Conservation (phyloP, 2,888 invertebrate species). For the Pachydiplax longipennis region DNA sequence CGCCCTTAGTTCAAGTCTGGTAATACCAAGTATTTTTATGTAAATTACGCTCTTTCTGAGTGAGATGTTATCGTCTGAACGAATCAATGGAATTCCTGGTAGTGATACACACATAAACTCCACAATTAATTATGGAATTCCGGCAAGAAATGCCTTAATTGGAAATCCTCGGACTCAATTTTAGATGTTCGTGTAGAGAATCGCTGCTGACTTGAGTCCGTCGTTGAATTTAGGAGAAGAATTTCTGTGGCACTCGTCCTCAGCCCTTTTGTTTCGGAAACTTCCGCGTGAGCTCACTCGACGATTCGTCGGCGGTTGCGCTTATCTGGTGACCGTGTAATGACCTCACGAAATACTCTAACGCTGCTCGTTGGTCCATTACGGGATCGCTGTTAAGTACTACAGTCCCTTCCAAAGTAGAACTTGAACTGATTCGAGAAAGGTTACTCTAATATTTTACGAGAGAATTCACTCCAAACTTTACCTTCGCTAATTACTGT, state of each 20-base stretch:
- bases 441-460: neutral
- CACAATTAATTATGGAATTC: too few relatives aligned
- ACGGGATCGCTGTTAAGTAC: neutral
- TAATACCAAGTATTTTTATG: too few relatives aligned
- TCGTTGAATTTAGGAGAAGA: neutral
- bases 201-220: neutral
- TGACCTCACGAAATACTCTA: neutral
- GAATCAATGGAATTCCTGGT: too few relatives aligned
- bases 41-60: too few relatives aligned
- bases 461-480: neutral
- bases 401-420: too few relatives aligned
- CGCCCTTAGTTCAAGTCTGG: too few relatives aligned
- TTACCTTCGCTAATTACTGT: neutral
- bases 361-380: neutral
- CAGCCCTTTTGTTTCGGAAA: constrained; percentile 5
- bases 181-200: neutral
- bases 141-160: too few relatives aligned
- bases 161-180: too few relatives aligned
- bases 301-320: constrained; percentile 12
- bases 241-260: neutral
- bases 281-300: neutral
- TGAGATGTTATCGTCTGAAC: too few relatives aligned
- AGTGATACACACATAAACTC: too few relatives aligned
- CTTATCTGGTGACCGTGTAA: constrained; percentile 2
- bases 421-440: neutral